Percentiles rank a stretch among this genome's conserved stretches.
Evolutionary conservation across 1,140 invertebrate species (phyloP).

Genomic region (Magallana ariakensis): DNA sequence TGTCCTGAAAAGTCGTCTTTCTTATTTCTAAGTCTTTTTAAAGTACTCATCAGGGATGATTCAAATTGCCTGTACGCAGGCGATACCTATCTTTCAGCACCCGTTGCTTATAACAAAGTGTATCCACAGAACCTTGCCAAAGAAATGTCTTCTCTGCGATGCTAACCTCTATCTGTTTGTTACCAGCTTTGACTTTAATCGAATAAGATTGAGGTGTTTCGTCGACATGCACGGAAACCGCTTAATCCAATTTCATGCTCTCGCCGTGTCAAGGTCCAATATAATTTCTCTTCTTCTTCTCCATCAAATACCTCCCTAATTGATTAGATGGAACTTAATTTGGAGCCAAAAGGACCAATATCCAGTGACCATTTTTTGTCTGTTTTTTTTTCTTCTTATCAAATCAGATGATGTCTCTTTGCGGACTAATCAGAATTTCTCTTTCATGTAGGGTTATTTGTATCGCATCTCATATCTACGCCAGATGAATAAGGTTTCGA

Average conservation of each 20-base stretch:
- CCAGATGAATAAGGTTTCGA: background rate
- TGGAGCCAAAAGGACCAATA: background rate
- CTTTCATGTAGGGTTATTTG: too few relatives aligned
- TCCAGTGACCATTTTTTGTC: background rate
- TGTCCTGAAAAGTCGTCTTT: background rate
- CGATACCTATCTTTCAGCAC: background rate
- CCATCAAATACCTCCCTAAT: background rate
- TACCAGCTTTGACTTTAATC: conserved; percentile 5
- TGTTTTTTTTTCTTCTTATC: background rate
- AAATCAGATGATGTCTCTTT: background rate
- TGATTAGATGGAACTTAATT: background rate
- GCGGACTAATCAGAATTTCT: background rate
- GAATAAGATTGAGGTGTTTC: conserved; percentile 23
- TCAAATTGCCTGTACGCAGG: background rate
- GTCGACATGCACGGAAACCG: conserved; percentile 28
- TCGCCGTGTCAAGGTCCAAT: conserved; percentile 14
- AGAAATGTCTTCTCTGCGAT: background rate
- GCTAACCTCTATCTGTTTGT: background rate
- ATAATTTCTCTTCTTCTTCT: background rate
- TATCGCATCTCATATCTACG: background rate
- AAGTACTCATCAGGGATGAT: conserved; percentile 8
- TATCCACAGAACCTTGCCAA: background rate
- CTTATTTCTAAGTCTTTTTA: background rate
- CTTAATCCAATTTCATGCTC: background rate
- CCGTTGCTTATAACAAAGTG: background rate